Evolutionary conservation across 2,888 invertebrate species (phyloP).

Genomic region (Harpalus rufipes): DNA sequence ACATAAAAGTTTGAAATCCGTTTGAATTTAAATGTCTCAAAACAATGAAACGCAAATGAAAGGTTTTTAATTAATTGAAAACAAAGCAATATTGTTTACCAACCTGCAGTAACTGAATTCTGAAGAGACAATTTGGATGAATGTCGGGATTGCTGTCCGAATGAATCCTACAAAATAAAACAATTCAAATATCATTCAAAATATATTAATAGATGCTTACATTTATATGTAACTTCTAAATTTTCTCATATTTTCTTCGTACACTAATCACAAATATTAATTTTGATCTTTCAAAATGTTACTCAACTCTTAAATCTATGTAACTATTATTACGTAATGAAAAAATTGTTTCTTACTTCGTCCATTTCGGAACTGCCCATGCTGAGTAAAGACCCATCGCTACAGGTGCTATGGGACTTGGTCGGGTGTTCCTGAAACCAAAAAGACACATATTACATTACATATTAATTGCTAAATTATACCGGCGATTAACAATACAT

Average conservation of each 20-base stretch:
- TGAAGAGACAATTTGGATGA: slow-evolving; percentile 72
- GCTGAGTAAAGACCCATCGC: slow-evolving; percentile 88
- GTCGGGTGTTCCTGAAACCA: slow-evolving; percentile 77
- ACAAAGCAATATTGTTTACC: background rate
- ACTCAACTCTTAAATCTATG: too few species aligned
- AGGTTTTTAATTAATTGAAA: background rate
- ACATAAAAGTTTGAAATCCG: too few species aligned
- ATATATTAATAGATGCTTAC: too few species aligned
- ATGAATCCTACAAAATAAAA: slow-evolving; percentile 74
- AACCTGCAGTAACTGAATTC: slow-evolving; percentile 52
- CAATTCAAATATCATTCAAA: too few species aligned
- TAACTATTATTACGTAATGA: background rate
- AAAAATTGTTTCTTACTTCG: slow-evolving; percentile 76
- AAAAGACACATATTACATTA: slow-evolving; percentile 32
- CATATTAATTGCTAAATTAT: background rate
- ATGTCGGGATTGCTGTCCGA: slow-evolving; percentile 76
- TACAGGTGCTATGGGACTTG: slow-evolving; percentile 80
- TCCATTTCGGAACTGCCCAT: slow-evolving; percentile 89
- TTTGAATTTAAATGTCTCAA: too few species aligned
- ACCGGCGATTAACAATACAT: background rate
- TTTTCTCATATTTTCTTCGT: slow-evolving; percentile 37
- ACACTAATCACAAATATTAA: slow-evolving; percentile 22
- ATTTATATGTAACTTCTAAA: background rate
- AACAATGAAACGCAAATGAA: background rate
- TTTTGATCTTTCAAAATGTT: background rate